Evolutionary conservation across 2,888 invertebrate species (phyloP).

Genomic region (Standfussiana lucernea): DNA sequence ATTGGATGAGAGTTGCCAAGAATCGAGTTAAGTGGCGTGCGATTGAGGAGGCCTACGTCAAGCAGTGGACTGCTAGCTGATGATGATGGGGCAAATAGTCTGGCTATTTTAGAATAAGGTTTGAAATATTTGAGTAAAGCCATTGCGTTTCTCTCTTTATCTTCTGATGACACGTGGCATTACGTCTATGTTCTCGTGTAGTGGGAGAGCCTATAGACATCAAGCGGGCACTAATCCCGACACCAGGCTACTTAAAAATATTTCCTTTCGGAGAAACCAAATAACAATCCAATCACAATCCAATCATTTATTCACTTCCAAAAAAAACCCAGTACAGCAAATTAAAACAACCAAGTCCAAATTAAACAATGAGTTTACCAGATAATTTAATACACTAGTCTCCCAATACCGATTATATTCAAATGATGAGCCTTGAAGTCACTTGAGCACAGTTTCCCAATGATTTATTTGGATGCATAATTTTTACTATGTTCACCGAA

Average conservation of each 20-base stretch:
- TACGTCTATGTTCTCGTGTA: neutral
- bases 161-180: too few relatives aligned
- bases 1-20: rapidly evolving
- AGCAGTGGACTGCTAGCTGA: neutral
- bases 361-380: neutral
- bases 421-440: constrained; percentile 49
- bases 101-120: neutral
- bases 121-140: neutral
- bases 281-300: neutral
- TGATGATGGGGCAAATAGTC: neutral
- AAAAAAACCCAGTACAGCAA: neutral
- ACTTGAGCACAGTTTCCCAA: constrained; percentile 28
- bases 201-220: neutral
- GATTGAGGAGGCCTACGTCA: neutral
- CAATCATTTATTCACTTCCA: neutral
- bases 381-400: constrained; percentile 6
- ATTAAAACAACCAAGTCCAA: constrained; percentile 6
- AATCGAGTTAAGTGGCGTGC: neutral
- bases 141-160: too few relatives aligned
- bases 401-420: constrained; percentile 36
- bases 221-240: neutral
- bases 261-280: neutral
- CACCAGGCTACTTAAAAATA: neutral
- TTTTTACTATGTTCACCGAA: constrained; percentile 38
- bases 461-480: constrained; percentile 44